Evolutionary conservation across 2,797 vertebrate genomes (phyloP), one percentile per base, ranked within the genome.

Genomic region (Pelochelys cantorii): DNA sequence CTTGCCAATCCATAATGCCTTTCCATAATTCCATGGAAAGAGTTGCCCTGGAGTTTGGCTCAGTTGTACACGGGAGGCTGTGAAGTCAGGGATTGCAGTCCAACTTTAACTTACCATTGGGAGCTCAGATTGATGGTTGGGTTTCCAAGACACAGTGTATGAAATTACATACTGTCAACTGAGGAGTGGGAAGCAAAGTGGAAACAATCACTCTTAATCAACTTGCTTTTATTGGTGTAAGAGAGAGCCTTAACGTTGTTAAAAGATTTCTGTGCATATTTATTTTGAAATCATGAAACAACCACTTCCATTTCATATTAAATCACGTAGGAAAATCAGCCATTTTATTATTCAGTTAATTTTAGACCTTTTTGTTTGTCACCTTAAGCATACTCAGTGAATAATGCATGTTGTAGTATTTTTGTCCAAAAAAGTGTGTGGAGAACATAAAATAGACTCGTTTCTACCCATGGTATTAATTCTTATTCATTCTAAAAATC

Each of bases 401-500:
- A 96, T 97, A 96, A 97, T 90, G 90, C 92, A 87, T 94, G 88
- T 90, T 59, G 74, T 83, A 31, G 74, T 77, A 81, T 85, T 68
- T 3, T 60, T 68, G 31, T 53, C 48, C 56, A 79, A 80, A 87
- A 91, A 59, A 83, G 82, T 81, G 42, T 34, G 84, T 37, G 85
- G 94, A 23, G 77, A 86, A 52, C 90, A 94, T 60, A 48, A 93
- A 48, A 85, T 90, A 85, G 89, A 94, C 93, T 97, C 95, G 54
- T 96, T 97, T 97, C 95, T 92, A 97, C 94, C 97, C 93, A 2
- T 37, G 93, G 94, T 97, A 97, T 98, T 98, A 98, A 97, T 97
- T 95, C 96, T 97, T 98, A 98, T 97, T 97, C 97, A 95, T 98
- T 98, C 98, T 82, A 98, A 98, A 98, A 98, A 98, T 98, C 98